A percentile compares a stretch with the other conserved stretches of the same genome.
Evolutionary conservation across 2,113 vertebrate species (phyloP).

Genomic region (Oxyruncus cristatus): DNA sequence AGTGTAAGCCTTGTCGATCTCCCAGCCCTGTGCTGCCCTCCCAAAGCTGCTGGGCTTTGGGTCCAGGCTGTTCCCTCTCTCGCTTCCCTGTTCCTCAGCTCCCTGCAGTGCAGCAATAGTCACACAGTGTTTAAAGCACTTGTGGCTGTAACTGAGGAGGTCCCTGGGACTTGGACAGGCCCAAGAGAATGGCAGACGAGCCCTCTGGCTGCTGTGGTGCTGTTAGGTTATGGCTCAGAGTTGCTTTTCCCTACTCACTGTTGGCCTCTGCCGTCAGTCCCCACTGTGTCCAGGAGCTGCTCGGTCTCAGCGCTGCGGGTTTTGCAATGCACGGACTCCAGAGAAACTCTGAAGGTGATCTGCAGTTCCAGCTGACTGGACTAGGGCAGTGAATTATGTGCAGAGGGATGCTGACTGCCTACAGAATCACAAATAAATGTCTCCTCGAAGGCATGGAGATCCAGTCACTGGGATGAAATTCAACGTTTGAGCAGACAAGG

Average conservation of each 20-base stretch:
- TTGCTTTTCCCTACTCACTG: fast-evolving
- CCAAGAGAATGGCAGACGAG: background rate
- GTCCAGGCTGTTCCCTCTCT: background rate
- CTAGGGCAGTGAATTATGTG: background rate
- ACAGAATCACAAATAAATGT: background rate
- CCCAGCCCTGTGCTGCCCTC: background rate
- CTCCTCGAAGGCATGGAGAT: background rate
- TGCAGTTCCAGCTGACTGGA: background rate
- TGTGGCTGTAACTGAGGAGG: background rate
- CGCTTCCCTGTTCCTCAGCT: background rate
- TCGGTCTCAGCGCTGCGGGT: background rate
- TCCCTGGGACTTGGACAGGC: background rate
- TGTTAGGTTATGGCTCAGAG: background rate
- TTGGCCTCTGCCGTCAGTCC: background rate
- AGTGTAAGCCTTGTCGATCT: background rate
- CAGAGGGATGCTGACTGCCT: background rate
- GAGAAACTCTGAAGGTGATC: background rate
- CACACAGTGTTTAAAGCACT: background rate
- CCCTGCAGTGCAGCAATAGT: background rate
- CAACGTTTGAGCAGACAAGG: background rate
- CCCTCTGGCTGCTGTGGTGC: background rate
- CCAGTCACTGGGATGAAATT: background rate
- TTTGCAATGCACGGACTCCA: background rate
- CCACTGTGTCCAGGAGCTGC: background rate
- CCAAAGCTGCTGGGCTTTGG: background rate